phyloP scores from a whole-genome alignment of 2,888 invertebrate species.

The Tridacna gigas region DNA sequence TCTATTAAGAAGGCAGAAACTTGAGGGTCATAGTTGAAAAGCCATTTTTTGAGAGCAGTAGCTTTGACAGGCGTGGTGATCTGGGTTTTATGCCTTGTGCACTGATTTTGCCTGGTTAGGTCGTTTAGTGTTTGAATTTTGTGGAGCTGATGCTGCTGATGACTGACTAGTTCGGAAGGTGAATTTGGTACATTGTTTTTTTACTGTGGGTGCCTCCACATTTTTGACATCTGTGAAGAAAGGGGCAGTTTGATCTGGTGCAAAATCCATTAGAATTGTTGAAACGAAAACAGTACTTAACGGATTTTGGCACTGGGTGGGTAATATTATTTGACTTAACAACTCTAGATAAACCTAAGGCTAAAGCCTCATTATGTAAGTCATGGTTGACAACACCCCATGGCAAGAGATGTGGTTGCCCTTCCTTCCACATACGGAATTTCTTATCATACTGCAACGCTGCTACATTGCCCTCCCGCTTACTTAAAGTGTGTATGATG shows the following conservation, averaged over 20 bases:
- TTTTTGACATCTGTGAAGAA: slow-evolving; percentile 25
- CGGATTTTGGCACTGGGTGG: background rate
- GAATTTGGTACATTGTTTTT: background rate
- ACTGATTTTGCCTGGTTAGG: background rate
- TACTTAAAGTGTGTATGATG: background rate
- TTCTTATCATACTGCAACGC: background rate
- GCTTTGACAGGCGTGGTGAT: background rate
- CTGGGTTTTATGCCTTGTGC: background rate
- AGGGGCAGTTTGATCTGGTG: slow-evolving; percentile 14
- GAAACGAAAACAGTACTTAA: slow-evolving; percentile 23
- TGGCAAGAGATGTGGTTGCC: background rate
- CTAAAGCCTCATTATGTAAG: slow-evolving; percentile 19
- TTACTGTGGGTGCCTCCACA: slow-evolving; percentile 25
- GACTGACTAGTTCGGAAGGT: background rate
- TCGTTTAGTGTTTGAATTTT: background rate
- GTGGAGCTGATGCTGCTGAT: background rate
- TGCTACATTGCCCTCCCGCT: background rate
- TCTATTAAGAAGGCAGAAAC: slow-evolving; percentile 22
- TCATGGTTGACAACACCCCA: slow-evolving; percentile 11
- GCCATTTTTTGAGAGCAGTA: background rate
- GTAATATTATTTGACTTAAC: background rate
- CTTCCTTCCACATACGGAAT: background rate
- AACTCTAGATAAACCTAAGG: background rate
- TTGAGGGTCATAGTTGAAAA: slow-evolving; percentile 21
- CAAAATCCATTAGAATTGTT: slow-evolving; percentile 28